Base-by-base conservation (phyloP, 2,797 vertebrate species). In the Sciurus vulgaris region DNA sequence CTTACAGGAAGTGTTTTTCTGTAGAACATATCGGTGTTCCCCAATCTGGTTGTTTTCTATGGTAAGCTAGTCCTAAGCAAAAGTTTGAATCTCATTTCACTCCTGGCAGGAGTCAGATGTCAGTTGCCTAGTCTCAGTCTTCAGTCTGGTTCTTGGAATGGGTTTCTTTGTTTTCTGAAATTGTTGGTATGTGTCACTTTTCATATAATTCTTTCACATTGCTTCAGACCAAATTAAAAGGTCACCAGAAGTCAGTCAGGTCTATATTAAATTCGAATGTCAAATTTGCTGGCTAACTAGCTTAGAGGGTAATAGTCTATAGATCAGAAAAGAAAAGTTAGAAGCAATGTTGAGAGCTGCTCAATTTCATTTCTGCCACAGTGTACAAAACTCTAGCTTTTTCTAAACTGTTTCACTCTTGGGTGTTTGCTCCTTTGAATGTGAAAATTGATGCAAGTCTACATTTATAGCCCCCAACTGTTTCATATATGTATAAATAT, bases 171-270 rank as follows among this genome's bases (percentile, higher is more conserved):
- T 30, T 67, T 44, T 14, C 8, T 76, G 28, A 94, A 73, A 70
- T 10, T 74, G 30, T 69, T 73, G 9, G 30, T 30, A 15, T 5
- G 47, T 88, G 4, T 44, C 4, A 5, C 22, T 73, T 86, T 93
- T 14, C 69, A 77, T 1, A 70, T 35, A 83, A 86, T 79, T 74
- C 9, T 79, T 20, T 78, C 69, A 59, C 69, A 59, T 78, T 70
- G 35, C 35, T 61, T 96, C 54, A 56, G 54, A 73, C 7, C 54
- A 86, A 86, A 79, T 44, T 67, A 78, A 79, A 73, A 91, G 59
- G 38, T 84, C 28, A 30, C 30, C 30, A 83, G 79, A 93, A 89
- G 24, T 35, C 49, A 74, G 17, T 78, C 15, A 56, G 35, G 7
- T 89, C 49, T 84, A 1, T 0, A 24, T 70, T 76, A 65, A 30